Evolutionary conservation across 2,113 vertebrate species (phyloP).

Genomic region (Pseudopodoces humilis): DNA sequence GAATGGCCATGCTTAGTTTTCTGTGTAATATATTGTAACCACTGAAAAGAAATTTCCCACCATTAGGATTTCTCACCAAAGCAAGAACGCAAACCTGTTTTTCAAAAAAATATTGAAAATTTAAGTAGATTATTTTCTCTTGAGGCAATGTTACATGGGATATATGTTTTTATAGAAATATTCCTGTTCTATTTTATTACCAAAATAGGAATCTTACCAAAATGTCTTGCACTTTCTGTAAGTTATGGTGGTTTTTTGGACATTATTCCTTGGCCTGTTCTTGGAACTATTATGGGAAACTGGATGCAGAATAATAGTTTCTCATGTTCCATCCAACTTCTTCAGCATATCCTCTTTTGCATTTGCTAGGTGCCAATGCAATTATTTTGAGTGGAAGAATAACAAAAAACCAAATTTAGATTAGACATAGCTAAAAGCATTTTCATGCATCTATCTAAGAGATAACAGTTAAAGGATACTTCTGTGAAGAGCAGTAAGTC

Average conservation of each 20-base stretch:
- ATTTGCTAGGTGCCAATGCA: slow-evolving; percentile 8
- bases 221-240: not conserved
- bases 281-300: slow-evolving; percentile 2
- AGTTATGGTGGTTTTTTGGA: not conserved
- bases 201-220: not conserved
- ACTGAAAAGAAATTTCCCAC: not conserved
- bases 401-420: not conserved
- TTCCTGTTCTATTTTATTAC: not conserved
- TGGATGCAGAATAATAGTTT: not conserved
- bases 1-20: not conserved
- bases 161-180: not conserved
- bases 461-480: not conserved
- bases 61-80: not conserved
- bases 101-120: not conserved
- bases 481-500: not conserved
- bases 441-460: not conserved
- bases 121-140: not conserved
- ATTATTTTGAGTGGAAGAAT: slow-evolving; percentile 19
- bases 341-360: not conserved
- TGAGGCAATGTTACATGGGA: not conserved
- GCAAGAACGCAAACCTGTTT: not conserved
- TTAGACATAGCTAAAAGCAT: not conserved
- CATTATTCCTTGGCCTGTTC: not conserved
- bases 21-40: not conserved
- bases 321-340: not conserved